A percentile compares a stretch with the other conserved stretches of the same genome.
phyloP scores from a whole-genome alignment of 2,113 vertebrate genomes.

The Scophthalmus maximus region DNA sequence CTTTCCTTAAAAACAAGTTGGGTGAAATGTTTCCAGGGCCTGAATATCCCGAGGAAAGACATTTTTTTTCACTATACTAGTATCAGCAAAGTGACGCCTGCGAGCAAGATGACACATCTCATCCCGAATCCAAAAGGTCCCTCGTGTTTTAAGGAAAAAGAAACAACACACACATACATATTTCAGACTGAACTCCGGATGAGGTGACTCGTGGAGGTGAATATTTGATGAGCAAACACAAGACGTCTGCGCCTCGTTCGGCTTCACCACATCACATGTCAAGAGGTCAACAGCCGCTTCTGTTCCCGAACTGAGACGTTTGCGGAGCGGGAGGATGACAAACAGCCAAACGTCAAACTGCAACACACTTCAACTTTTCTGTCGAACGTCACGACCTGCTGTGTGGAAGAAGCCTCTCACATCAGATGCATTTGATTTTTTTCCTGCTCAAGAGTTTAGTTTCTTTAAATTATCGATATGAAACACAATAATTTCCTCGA shows the following conservation, averaged over 20 bases:
- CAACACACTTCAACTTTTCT: too few species aligned
- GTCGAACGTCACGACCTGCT: too few species aligned
- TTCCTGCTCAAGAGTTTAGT: conserved; percentile 62
- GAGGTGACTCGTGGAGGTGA: conserved; percentile 43
- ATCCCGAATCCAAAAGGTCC: too few species aligned
- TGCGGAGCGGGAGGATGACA: conserved; percentile 50
- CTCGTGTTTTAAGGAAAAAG: conserved; percentile 3
- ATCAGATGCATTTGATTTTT: background rate
- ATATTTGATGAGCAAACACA: conserved; percentile 15
- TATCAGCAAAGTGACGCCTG: background rate
- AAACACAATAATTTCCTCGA: conserved; percentile 76
- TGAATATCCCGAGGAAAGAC: background rate
- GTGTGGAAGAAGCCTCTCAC: background rate
- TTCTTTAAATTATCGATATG: conserved; percentile 78
- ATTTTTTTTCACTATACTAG: background rate
- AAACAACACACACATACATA: background rate
- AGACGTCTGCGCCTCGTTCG: conserved; percentile 33
- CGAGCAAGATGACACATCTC: too few species aligned
- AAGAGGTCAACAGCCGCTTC: conserved; percentile 62
- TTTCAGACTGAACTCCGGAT: background rate
- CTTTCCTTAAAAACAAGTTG: conserved; percentile 14
- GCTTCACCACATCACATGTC: conserved; percentile 22
- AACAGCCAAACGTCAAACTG: background rate
- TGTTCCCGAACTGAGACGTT: conserved; percentile 53
- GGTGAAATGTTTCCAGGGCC: conserved; percentile 16